A percentile compares a stretch with the other conserved stretches of the same genome.
Evolutionary conservation across 2,113 vertebrate species (phyloP).

Genomic region (Equus przewalskii): DNA sequence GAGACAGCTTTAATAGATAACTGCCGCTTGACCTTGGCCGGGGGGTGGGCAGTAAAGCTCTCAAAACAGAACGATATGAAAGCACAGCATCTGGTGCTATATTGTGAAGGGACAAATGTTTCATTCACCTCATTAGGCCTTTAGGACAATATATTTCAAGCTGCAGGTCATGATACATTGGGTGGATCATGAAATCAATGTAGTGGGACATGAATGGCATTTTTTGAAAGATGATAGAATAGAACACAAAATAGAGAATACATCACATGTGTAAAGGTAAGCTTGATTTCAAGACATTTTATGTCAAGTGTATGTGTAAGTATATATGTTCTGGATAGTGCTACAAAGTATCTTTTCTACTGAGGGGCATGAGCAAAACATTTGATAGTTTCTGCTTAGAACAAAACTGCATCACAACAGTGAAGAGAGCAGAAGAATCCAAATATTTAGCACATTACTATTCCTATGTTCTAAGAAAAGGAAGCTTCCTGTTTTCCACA

Average conservation of each 20-base stretch:
- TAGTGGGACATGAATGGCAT: neutral
- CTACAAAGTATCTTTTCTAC: neutral
- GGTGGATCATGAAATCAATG: neutral
- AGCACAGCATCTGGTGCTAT: neutral
- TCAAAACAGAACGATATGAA: neutral
- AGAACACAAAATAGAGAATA: neutral
- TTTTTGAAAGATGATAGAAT: neutral
- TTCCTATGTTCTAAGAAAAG: neutral
- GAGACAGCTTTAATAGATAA: neutral
- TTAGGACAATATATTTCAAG: neutral
- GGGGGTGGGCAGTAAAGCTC: neutral
- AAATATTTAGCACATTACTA: neutral
- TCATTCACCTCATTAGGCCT: neutral
- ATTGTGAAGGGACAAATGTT: neutral
- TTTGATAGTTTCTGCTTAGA: neutral
- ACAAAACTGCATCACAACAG: neutral
- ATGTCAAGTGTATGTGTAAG: neutral
- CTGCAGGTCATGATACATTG: neutral
- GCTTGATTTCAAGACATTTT: constrained; percentile 11
- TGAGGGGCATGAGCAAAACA: neutral
- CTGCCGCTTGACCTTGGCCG: neutral
- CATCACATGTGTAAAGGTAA: neutral
- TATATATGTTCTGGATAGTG: neutral
- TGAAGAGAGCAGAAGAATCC: neutral
- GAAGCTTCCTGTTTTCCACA: neutral